phyloP scores from a whole-genome alignment of 2,113 vertebrate genomes.

The Daubentonia madagascariensis region DNA sequence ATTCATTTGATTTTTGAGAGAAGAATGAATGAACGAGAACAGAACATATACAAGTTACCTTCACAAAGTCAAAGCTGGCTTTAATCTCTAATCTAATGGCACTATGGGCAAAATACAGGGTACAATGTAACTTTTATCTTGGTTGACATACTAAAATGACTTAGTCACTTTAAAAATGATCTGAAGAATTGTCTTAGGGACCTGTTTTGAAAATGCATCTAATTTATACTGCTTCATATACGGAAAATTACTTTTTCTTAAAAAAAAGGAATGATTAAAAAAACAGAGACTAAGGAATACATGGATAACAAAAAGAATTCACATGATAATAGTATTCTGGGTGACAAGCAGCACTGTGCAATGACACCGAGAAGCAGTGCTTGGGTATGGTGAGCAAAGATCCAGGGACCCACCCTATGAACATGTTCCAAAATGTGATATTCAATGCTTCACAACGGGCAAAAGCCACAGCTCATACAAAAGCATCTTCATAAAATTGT shows the following conservation, averaged over 20 bases:
- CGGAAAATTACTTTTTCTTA: conserved; percentile 69
- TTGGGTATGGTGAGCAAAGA: conserved; percentile 82
- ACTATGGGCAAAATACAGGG: conserved; percentile 79
- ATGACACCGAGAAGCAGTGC: conserved; percentile 81
- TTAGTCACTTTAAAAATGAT: conserved; percentile 86
- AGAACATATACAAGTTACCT: conserved; percentile 74
- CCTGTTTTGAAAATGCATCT: conserved; percentile 82
- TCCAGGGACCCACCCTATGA: conserved; percentile 82
- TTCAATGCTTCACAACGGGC: conserved; percentile 87
- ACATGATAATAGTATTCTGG: conserved; percentile 82
- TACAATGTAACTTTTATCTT: conserved; percentile 75
- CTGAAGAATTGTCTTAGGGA: conserved; percentile 87
- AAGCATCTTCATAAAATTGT: conserved; percentile 94
- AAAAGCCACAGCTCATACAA: conserved; percentile 94
- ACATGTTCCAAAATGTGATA: conserved; percentile 89
- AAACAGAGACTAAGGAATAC: conserved; percentile 78
- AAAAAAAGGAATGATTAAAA: conserved; percentile 80
- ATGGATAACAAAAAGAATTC: conserved; percentile 74
- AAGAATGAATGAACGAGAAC: conserved; percentile 70
- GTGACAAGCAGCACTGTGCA: conserved; percentile 79
- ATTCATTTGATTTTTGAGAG: conserved; percentile 77
- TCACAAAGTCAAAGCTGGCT: conserved; percentile 81
- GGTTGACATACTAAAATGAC: conserved; percentile 84
- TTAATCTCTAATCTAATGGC: conserved; percentile 81
- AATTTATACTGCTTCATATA: conserved; percentile 86